Percentiles rank a stretch among this genome's conserved stretches.
phyloP scores from a whole-genome alignment of 2,113 vertebrate species.

The Meriones unguiculatus region DNA sequence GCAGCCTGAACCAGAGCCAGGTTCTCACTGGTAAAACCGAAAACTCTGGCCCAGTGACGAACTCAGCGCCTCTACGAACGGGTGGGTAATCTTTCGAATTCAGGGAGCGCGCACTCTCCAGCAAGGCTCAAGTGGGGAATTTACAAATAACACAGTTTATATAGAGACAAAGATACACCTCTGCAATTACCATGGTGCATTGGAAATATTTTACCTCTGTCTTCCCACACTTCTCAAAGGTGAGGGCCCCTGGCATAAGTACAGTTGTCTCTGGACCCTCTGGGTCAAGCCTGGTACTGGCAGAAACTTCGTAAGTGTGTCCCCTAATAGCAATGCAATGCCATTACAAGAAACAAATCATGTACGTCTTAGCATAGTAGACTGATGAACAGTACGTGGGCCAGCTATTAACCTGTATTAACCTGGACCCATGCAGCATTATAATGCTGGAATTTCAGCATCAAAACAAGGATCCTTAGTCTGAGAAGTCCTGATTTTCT shows the following conservation, averaged over 20 bases:
- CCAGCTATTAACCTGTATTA: slow-evolving; percentile 10
- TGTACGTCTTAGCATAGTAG: neutral
- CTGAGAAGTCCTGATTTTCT: slow-evolving; percentile 24
- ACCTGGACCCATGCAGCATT: neutral
- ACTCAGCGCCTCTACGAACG: too few relatives aligned
- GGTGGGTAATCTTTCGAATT: neutral
- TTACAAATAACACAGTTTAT: neutral
- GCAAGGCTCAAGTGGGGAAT: neutral
- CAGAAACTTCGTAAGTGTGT: neutral
- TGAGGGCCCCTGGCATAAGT: neutral
- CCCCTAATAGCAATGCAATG: neutral
- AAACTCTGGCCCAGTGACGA: too few relatives aligned
- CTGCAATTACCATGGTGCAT: neutral
- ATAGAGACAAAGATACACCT: neutral
- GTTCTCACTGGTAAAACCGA: too few relatives aligned
- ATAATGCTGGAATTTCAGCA: slow-evolving; percentile 47
- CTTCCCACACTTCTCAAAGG: neutral
- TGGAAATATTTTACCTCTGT: neutral
- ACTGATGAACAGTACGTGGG: neutral
- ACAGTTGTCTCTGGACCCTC: neutral
- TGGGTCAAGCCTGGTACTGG: neutral
- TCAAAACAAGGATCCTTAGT: slow-evolving; percentile 59
- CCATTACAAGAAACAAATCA: slow-evolving; percentile 20
- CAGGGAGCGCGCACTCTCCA: neutral
- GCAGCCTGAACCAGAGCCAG: neutral